phyloP scores from a whole-genome alignment of 2,888 invertebrate genomes.

The Galeopsomyia nigrocyanea region DNA sequence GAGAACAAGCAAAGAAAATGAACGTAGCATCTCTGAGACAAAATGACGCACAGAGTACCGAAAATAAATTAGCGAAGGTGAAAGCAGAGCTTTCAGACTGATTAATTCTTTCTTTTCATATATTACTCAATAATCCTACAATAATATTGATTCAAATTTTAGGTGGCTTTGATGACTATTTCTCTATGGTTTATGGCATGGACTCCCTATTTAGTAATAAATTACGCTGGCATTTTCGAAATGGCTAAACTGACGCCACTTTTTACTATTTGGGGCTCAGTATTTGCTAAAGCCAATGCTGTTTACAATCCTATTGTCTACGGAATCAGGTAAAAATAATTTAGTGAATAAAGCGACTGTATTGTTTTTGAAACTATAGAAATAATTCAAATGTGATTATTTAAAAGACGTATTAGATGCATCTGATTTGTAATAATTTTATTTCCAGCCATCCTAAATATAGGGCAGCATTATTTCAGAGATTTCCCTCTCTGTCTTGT shows the following conservation, averaged over 20 bases:
- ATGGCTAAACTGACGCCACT: constrained; percentile 81
- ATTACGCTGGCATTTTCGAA: constrained; percentile 85
- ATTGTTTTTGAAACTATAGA: no score
- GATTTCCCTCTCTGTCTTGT: constrained; percentile 83
- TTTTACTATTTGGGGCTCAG: constrained; percentile 89
- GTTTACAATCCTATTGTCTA: constrained; percentile 73
- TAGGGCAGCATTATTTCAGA: constrained; percentile 79
- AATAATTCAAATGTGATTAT: no score
- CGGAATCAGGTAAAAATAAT: constrained; percentile 66
- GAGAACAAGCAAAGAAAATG: constrained; percentile 95
- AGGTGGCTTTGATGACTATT: constrained; percentile 76
- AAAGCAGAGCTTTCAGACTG: background rate
- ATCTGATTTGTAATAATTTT: background rate
- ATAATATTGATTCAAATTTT: constrained; percentile 1
- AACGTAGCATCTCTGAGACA: constrained; percentile 90
- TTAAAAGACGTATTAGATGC: background rate
- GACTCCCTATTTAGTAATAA: constrained; percentile 81
- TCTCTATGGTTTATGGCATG: constrained; percentile 78
- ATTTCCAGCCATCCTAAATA: constrained; percentile 82
- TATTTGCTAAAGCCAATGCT: constrained; percentile 79
- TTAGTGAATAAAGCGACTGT: background rate
- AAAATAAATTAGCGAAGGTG: constrained; percentile 88
- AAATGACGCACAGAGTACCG: constrained; percentile 82
- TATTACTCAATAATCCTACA: background rate
- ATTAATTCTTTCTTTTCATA: background rate